Evolutionary conservation across 2,797 vertebrate genomes (phyloP).

Genomic region (Mallotus villosus): DNA sequence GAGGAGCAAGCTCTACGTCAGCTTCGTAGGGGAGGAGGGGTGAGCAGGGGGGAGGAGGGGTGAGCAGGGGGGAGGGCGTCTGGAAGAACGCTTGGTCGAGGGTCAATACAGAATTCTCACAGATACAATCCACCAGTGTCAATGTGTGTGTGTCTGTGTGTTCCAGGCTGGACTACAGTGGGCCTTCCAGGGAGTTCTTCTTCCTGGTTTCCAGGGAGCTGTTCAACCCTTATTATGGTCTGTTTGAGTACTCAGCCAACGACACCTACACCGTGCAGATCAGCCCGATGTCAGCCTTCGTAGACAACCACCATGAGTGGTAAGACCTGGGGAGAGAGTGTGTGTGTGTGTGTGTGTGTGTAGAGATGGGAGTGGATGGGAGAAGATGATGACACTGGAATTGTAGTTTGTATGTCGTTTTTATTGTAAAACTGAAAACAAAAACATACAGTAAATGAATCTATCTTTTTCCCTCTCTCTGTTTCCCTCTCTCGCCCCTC

Average conservation of each 20-base stretch:
- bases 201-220: slow-evolving; percentile 95
- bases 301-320: slow-evolving; percentile 98
- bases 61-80: too few species aligned
- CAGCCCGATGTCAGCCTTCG: slow-evolving; percentile 97
- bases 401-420: neutral
- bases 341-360: too few species aligned
- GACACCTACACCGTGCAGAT: slow-evolving; percentile 98
- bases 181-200: slow-evolving; percentile 95
- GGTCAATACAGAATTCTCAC: too few species aligned
- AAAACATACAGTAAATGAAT: slow-evolving; percentile 28
- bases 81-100: too few species aligned
- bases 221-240: slow-evolving; percentile 95
- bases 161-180: slow-evolving; percentile 91
- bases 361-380: neutral
- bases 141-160: slow-evolving; percentile 11
- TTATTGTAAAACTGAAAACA: neutral
- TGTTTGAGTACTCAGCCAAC: slow-evolving; percentile 97
- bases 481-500: slow-evolving; percentile 24
- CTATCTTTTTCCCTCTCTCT: neutral
- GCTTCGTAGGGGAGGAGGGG: slow-evolving; percentile 94
- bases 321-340: slow-evolving; percentile 59
- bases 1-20: slow-evolving; percentile 94
- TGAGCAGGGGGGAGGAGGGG: slow-evolving; percentile 44
- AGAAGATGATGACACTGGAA: neutral
- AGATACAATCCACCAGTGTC: too few species aligned